Base-by-base conservation (phyloP, 1,140 invertebrate species). In the Dendroctonus ponderosae region DNA sequence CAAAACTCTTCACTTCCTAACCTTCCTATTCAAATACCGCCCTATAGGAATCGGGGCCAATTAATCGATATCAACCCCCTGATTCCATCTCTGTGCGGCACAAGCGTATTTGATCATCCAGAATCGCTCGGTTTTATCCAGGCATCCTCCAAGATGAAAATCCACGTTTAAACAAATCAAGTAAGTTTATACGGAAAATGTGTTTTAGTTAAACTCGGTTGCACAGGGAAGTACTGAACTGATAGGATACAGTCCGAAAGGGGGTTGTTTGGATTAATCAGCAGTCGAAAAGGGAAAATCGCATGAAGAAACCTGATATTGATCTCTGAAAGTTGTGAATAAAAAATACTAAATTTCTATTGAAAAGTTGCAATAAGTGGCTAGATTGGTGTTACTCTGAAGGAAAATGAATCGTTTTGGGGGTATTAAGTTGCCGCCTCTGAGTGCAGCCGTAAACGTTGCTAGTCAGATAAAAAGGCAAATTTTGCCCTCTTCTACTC, bases 391-490 rank as follows among this genome's bases (percentile, higher is more conserved):
- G 42, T 4, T 15, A 9, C 37, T 12, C 8, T 26, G 37, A 14
- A 8, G n/a, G 56, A 73, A 62, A 41, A 86, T 86, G 85, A 80
- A 84, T 56, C 77, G 82, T 70, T 83, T 89, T 60, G 83, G 85
- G 38, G 82, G 84, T 67, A 83, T 85, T 60, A 82, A 80, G 54
- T 80, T 90, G 70, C 91, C 91, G 11, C 88, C 89, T 39, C 76
- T 91, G 50, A 83, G 85, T 71, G 90, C 90, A 73, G 86, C 88
- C 12, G 76, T 92, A 67, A 90, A 90, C 75, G 89, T 91, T 56
- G 88, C 89, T 3, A 87, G 89, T 85, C 90, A 91, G 77, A 90
- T 90, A 14, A 82, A 91, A 40, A 86, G 89, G 63, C 87, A 90
- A 70, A 84, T 87, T 72, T 85, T 92, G 76, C 91, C 91, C 37